Evolutionary conservation across 2,113 vertebrate species (phyloP).

Genomic region (Cochlearius cochlearius): DNA sequence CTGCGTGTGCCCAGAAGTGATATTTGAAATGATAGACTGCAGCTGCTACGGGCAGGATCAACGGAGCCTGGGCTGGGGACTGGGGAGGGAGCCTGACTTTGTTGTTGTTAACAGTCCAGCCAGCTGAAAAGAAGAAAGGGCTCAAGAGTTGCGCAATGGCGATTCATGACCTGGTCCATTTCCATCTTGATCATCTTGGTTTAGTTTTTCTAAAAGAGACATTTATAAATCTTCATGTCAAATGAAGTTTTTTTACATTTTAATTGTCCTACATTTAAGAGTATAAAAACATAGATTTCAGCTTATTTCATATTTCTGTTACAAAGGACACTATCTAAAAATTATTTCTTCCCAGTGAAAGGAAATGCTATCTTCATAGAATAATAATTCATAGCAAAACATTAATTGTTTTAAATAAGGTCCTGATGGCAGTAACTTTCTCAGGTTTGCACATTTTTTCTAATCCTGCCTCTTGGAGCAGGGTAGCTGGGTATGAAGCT

Average conservation of each 20-base stretch:
- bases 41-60: neutral
- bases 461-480: neutral
- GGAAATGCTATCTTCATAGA: neutral
- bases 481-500: neutral
- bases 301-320: neutral
- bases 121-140: neutral
- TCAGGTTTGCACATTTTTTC: slow-evolving; percentile 2
- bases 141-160: neutral
- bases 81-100: neutral
- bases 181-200: neutral
- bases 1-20: neutral
- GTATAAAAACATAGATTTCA: neutral
- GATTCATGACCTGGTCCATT: neutral
- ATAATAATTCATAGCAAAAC: neutral
- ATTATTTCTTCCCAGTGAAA: neutral
- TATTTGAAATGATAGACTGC: neutral
- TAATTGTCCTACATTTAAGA: neutral
- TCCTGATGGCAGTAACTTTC: neutral
- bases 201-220: neutral
- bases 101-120: neutral
- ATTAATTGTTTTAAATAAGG: neutral
- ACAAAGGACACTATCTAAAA: neutral
- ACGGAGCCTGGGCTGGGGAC: neutral
- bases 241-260: neutral
- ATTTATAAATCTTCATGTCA: neutral